These are phyloP conservation scores for Tricholaema leucomelas DNA, from an alignment of 2,113 vertebrate species.

Conservation along the genomic window DNA sequence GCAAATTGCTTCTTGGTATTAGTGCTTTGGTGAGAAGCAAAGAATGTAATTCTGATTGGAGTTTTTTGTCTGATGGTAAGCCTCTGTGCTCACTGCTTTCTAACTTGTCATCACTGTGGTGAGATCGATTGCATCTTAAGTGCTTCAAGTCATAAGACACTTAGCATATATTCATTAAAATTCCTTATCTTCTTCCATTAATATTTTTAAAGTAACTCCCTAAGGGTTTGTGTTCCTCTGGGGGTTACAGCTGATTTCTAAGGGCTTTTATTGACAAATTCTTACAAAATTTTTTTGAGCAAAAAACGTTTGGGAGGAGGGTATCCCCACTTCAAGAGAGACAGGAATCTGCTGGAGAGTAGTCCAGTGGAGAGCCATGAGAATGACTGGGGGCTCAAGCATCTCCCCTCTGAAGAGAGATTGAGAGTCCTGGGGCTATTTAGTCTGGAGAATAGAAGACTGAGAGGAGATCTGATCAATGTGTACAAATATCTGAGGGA, in stretches of 20 bases:
- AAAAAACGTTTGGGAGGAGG: no score
- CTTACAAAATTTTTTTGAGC: not conserved
- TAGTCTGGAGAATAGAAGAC: no score
- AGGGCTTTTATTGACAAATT: not conserved
- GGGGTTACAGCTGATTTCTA: not conserved
- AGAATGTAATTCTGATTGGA: constrained; percentile 43
- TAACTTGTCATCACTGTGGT: constrained; percentile 21
- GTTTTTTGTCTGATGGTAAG: constrained; percentile 36
- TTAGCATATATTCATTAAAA: constrained; percentile 12
- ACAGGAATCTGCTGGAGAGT: no score
- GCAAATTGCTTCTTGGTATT: constrained; percentile 44
- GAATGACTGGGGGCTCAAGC: no score
- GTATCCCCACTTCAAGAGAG: no score
- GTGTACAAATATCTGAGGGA: no score
- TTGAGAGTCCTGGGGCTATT: no score
- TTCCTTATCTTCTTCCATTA: not conserved
- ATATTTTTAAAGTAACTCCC: constrained; percentile 18
- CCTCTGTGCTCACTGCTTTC: constrained; percentile 6
- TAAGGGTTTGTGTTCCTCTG: not conserved
- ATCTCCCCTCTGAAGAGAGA: no score
- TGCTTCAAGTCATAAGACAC: constrained; percentile 5
- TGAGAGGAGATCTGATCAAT: no score
- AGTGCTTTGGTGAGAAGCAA: constrained; percentile 42
- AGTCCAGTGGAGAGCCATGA: no score
- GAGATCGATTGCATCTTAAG: constrained; percentile 38